Evolutionary conservation across 1,140 invertebrate species (phyloP), one percentile per base, ranked within the genome.

Genomic region (Procambarus virginalis): DNA sequence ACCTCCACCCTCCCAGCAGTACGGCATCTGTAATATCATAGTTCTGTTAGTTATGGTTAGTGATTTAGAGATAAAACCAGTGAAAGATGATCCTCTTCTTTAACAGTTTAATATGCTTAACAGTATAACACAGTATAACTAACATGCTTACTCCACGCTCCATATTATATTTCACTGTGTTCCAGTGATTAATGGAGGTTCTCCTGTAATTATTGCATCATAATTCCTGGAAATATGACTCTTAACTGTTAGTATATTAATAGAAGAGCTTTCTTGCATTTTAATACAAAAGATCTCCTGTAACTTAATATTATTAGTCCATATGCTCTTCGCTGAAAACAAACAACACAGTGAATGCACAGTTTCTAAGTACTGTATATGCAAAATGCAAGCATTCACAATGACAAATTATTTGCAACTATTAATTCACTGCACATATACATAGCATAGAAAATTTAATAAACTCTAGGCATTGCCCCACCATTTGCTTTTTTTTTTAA

Each of bases 1-100:
- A 77, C 88, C 76, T 78, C 75, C 88, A 73, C 88, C 88, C 88
- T 84, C 81, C 88, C 88, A 89, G 88, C 88, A 89, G 88, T 89
- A 89, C 88, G 88, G 88, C 81, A 89, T 89, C 81, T 89, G 88
- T 84, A 89, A 89, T 64, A 84, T 60, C 81, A 84, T n/a, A 64
- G 3, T 14, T 49, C 45, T 14, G 34, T 89, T 89, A 89, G 81
- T 78, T 81, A 70, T 58, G 34, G 34, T 34, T 12, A 46, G n/a
- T 51, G 17, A 34, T 86, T 46, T n/a, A 64, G 20, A 70, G 45
- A 73, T 20, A 84, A n/a, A 46, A 34, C 83, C 83, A 76, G 51
- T 12, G 70, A n/a, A n/a, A 68, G 34, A 34, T 76, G 73, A 22
- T 34, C 12, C 78, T 55, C 64, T 20, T 68, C 17, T 68, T 68